Evolutionary conservation across 2,888 invertebrate species (phyloP), one percentile per base, ranked within the genome.

Genomic region (Phania funesta): DNA sequence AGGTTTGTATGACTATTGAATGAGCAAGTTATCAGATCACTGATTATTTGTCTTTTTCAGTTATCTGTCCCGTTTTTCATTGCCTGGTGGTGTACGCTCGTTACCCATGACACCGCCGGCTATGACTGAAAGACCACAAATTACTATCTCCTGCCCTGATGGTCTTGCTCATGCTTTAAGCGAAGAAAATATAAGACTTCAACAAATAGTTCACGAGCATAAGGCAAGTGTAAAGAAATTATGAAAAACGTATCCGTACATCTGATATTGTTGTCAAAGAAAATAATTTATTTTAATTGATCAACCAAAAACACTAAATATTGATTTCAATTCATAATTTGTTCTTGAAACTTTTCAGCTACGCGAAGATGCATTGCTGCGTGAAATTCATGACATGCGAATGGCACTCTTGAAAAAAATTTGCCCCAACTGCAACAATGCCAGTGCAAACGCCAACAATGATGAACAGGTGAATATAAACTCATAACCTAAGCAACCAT

Each of bases 121-220:
- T 85, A 84, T 91, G 88, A 87, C 88, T 83, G 92, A 90, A 81
- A 87, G 89, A 74, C 85, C 88, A 79, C 87, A 88, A 84, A 87
- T 90, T 56, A 86, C 89, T 50, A 88, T 91, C 74, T 88, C 90
- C 80, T 91, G 91, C 84, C 90, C 90, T 24, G 91, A 91, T 87
- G 91, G 91, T 64, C 85, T 91, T 80, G 90, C 90, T 32, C 91
- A 91, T 86, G 90, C 91, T 65, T 85, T 91, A 75, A 91, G 90
- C 85, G 91, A 91, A 87, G 90, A 91, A 87, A 91, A 91, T 83
- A 88, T 91, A 87, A 92, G 97, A 84, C 93, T 98, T 87, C 94
- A 95, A 89, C 95, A 96, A 91, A 95, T 98, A 87, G 94, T 96
- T 86, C 93, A 94, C 76, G 95, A 96, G 85, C 95, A 96, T 89